Evolutionary conservation across 2,888 invertebrate genomes (phyloP).

Genomic region (Lasioglossum oenotherae): DNA sequence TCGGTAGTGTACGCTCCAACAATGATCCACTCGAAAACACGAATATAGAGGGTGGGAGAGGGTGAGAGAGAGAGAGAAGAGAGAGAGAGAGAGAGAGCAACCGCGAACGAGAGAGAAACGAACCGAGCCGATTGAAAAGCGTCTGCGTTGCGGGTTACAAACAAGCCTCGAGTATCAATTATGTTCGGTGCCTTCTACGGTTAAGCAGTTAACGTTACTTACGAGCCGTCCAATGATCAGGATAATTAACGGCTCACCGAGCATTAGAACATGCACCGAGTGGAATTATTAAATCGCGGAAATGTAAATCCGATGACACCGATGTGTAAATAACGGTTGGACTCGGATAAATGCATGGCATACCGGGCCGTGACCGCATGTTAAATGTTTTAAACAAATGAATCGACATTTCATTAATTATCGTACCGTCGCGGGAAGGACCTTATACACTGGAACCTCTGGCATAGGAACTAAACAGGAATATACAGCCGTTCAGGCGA

Average conservation of each 20-base stretch:
- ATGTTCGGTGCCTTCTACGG: background rate
- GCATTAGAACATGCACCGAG: background rate
- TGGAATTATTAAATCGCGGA: constrained; percentile 27
- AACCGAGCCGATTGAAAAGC: constrained; percentile 21
- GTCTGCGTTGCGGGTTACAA: background rate
- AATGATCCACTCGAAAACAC: constrained; percentile 32
- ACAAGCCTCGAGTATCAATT: constrained; percentile 34
- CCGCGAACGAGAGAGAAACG: background rate
- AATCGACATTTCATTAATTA: background rate
- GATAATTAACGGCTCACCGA: constrained; percentile 20
- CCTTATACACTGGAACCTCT: too few species aligned
- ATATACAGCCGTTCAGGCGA: too few species aligned
- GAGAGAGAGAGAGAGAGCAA: background rate
- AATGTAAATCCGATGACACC: constrained; percentile 1
- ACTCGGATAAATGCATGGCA: background rate
- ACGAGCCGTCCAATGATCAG: constrained; percentile 6
- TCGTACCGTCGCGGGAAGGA: too few species aligned
- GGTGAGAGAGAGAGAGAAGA: background rate
- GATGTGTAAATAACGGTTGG: background rate
- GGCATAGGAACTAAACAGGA: too few species aligned
- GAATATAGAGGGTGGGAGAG: background rate
- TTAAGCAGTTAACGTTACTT: constrained; percentile 8
- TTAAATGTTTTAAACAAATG: background rate
- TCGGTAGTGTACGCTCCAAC: constrained; percentile 18
- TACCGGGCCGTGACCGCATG: background rate